These are phyloP conservation scores for Labia minor DNA, from an alignment of 2,888 invertebrate genomes.

Conservation along the genomic window DNA sequence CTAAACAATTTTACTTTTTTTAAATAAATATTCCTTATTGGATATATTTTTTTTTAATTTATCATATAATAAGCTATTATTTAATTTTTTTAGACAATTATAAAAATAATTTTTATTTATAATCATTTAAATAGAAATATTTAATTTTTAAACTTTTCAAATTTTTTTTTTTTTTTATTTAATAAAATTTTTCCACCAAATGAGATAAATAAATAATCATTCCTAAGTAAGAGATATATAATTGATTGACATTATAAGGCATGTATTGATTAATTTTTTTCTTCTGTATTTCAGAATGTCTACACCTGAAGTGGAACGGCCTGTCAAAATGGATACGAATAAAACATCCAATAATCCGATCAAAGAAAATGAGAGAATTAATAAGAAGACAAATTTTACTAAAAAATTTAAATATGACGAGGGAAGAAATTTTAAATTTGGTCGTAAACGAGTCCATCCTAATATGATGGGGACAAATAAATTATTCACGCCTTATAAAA, in stretches of 20 bases:
- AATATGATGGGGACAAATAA: slow-evolving; percentile 54
- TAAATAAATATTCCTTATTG: too few relatives aligned
- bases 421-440: slow-evolving; percentile 33
- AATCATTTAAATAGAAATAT: not conserved
- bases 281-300: slow-evolving; percentile 35
- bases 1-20: too few relatives aligned
- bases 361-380: slow-evolving; percentile 20
- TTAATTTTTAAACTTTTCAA: too few relatives aligned
- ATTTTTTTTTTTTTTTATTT: not conserved
- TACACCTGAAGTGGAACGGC: slow-evolving; percentile 38
- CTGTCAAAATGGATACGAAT: slow-evolving; percentile 33
- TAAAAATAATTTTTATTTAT: too few relatives aligned
- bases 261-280: not conserved
- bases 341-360: slow-evolving; percentile 15
- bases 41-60: too few relatives aligned
- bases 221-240: not conserved
- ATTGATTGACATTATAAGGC: too few relatives aligned
- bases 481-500: slow-evolving; percentile 61
- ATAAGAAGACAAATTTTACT: slow-evolving; percentile 21
- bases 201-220: too few relatives aligned
- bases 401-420: slow-evolving; percentile 36
- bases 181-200: too few relatives aligned
- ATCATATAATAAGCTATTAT: too few relatives aligned
- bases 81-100: too few relatives aligned
- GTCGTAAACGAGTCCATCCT: slow-evolving; percentile 56